Evolutionary conservation across 2,113 vertebrate genomes (phyloP).

Genomic region (Perca schrenkii): DNA sequence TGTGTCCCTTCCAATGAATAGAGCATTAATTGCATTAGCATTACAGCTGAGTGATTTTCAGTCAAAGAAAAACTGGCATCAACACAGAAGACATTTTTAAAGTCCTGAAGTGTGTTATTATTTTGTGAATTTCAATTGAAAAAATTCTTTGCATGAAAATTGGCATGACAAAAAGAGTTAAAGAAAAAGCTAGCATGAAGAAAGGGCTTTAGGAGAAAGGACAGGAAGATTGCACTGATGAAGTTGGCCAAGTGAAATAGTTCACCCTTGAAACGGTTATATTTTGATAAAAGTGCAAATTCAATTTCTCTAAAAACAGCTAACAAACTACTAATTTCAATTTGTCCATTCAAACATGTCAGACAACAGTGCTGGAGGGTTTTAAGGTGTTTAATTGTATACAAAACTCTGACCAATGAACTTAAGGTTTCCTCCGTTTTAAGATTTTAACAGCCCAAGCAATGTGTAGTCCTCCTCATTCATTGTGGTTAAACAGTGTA

Average conservation of each 20-base stretch:
- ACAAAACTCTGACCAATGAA: neutral
- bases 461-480: neutral
- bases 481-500: neutral
- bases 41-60: slow-evolving; percentile 74
- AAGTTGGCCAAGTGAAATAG: slow-evolving; percentile 27
- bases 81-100: slow-evolving; percentile 54
- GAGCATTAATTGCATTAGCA: slow-evolving; percentile 82
- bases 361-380: neutral
- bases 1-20: slow-evolving; percentile 61
- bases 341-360: slow-evolving; percentile 22
- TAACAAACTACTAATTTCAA: slow-evolving; percentile 7
- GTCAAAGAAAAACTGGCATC: slow-evolving; percentile 60
- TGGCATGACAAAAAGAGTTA: slow-evolving; percentile 40
- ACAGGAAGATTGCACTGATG: slow-evolving; percentile 51
- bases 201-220: slow-evolving; percentile 38
- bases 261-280: slow-evolving; percentile 29
- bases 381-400: neutral
- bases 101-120: slow-evolving; percentile 69
- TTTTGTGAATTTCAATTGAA: slow-evolving; percentile 58
- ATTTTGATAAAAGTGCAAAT: neutral
- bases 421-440: neutral
- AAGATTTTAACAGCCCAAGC: neutral
- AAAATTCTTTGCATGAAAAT: slow-evolving; percentile 37
- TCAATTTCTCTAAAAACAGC: neutral
- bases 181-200: slow-evolving; percentile 9